Evolutionary conservation across 2,888 invertebrate genomes (phyloP), one percentile per base, ranked within the genome.

Genomic region (Nomada ferruginata): DNA sequence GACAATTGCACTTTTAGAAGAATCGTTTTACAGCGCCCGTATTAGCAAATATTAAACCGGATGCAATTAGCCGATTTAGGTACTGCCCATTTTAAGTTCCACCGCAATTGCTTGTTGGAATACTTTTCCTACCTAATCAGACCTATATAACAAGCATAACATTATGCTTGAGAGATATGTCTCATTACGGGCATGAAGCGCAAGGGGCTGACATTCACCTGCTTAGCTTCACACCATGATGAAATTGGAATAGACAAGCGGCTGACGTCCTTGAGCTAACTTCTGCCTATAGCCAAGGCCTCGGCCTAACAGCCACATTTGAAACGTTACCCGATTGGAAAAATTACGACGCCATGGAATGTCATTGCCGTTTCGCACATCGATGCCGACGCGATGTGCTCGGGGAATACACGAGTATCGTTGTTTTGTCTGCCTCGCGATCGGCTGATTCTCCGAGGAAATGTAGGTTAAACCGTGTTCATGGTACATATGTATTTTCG

Each of bases 261-360:
- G 83, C 83, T 74, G 87, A 79, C 85, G 89, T 87, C 92, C 92
- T 89, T 92, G 92, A 89, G 89, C 91, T 89, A 91, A 89, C 92
- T 92, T 91, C 88, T 87, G 83, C 89, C 77, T 85, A 80, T 61
- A 88, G 64, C 80, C 89, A 88, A 88, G 88, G 88, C 75, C 77
- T 72, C 81, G 79, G 15, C 75, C 80, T 82, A 82, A 71, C 80
- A 53, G 79, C 80, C 75, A 88, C 87, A 82, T 88, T 72, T 82
- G 87, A 84, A 71, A 84, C 79, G 82, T 77, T 82, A 76, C 83
- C 71, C 81, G 88, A 89, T 88, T 85, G 83, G 86, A 86, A 87
- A 89, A 86, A 88, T 88, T 59, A 83, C 83, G 80, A 87, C 84
- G 87, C 89, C 72, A 79, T 85, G 91, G 92, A 92, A 92, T 92